Percentiles rank a stretch among this genome's conserved stretches.
phyloP scores from a whole-genome alignment of 2,113 vertebrate genomes.

The Astur gentilis region DNA sequence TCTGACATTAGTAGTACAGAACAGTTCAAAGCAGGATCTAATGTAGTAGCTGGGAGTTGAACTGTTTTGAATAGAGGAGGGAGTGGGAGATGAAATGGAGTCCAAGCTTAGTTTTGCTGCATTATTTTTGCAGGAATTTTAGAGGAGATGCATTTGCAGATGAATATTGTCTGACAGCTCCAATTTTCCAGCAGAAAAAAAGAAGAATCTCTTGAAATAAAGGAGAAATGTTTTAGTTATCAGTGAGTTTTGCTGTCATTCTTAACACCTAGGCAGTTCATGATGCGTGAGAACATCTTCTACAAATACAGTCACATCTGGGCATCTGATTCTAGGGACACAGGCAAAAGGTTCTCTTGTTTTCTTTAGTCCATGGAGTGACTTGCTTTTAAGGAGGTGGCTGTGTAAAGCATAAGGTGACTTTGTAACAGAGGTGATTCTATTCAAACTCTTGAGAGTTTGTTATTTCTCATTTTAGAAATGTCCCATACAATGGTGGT shows the following conservation, averaged over 20 bases:
- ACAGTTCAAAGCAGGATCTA: background rate
- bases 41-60: background rate
- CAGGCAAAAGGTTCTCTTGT: background rate
- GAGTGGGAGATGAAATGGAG: background rate
- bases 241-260: background rate
- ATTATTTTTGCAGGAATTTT: conserved; percentile 75
- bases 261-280: background rate
- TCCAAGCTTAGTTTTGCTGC: background rate
- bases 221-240: conserved; percentile 75
- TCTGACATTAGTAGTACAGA: background rate
- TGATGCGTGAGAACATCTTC: background rate
- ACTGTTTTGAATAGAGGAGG: background rate
- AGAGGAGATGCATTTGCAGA: conserved; percentile 86
- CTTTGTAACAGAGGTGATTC: background rate
- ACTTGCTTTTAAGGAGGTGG: background rate
- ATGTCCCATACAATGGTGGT: too few species aligned
- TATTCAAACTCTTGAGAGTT: background rate
- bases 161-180: conserved; percentile 80
- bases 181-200: conserved; percentile 78
- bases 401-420: background rate
- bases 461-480: background rate
- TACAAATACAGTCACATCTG: background rate
- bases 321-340: background rate
- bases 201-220: conserved; percentile 69
- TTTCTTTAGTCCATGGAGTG: background rate